Conservation (phyloP, 1,140 invertebrate genomes). For the Acromyrmex charruanus region DNA sequence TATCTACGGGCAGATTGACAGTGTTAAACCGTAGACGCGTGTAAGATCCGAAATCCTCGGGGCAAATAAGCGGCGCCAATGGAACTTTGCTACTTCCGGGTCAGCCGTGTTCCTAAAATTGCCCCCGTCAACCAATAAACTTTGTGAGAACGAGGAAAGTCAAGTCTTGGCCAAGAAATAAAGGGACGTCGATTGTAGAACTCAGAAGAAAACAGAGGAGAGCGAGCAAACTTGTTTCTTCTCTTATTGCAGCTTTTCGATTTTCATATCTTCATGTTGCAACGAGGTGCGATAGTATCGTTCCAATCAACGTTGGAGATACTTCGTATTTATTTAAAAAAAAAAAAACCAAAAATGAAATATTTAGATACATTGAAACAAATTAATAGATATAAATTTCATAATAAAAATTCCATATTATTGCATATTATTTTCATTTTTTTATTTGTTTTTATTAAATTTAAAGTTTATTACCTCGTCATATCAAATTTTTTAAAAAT, state of each 20-base stretch:
- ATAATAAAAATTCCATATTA: background rate
- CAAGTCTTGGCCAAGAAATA: slow-evolving; percentile 51
- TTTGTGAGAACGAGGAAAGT: slow-evolving; percentile 51
- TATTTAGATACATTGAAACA: background rate
- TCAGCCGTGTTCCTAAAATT: slow-evolving; percentile 61
- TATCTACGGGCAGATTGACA: background rate
- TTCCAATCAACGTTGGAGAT: background rate
- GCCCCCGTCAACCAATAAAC: slow-evolving; percentile 57
- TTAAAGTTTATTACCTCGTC: background rate
- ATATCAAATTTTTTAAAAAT: background rate
- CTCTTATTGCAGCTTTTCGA: slow-evolving; percentile 48
- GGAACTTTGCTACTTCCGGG: slow-evolving; percentile 56
- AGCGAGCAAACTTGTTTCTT: slow-evolving; percentile 43
- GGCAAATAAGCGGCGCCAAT: slow-evolving; percentile 51
- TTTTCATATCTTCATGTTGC: slow-evolving; percentile 55
- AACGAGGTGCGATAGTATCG: slow-evolving; percentile 43
- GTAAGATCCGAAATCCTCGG: slow-evolving; percentile 36
- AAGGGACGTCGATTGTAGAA: slow-evolving; percentile 40
- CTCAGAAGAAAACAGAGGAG: background rate
- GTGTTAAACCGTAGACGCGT: slow-evolving; percentile 38
- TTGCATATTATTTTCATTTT: too few species aligned
- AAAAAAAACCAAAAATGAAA: background rate
- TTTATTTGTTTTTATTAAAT: background rate
- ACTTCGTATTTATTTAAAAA: background rate
- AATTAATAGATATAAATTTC: background rate